Base-by-base conservation (phyloP, 2,113 vertebrate species). In the Macquaria ambigua region DNA sequence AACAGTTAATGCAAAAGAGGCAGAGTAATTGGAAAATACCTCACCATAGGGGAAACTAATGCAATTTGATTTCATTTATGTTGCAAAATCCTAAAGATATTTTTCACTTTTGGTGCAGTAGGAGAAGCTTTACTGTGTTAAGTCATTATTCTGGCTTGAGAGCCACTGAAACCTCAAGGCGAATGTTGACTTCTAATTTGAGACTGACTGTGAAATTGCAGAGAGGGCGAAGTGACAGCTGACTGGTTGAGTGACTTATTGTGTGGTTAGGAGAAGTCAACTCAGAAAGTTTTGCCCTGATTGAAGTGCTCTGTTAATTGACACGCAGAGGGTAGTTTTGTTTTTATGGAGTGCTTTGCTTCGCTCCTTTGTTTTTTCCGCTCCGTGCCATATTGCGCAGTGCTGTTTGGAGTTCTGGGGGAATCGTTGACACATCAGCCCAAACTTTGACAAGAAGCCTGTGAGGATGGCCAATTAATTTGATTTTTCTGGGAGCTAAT, bases 381-480 rank as follows among this genome's bases (percentile, higher is more conserved):
- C 81, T 77, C 58, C 9, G 34, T 55, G 52, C 62, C 43, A 52
- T 56, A 72, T 75, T 80, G 68, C 46, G 8, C 76, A 21, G 79
- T 4, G 59, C 71, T 84, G 74, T 77, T 73, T 83, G 46, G 34
- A 77, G 82, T 84, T 78, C 23, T 46, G 25, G 56, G 81, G 77
- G 64, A 90, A 84, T 63, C 56, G 81, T 78, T 84, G 90, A 91
- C 87, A 90, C 72, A 59, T 93, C 89, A 87, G 82, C 83, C 82
- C 79, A 91, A 93, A 92, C 83, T 92, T 91, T 87, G 88, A 94
- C 89, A 88, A 87, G 79, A 70, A 75, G 79, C 85, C 86, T 90
- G 86, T 58, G 88, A 94, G 90, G 90, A 91, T 61, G 77, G 91
- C 93, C 90, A 94, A 94, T 95, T 94, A 94, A 94, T 94, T 94